Base-by-base conservation (phyloP, 1,140 invertebrate genomes). In the Teleopsis dalmanni region DNA sequence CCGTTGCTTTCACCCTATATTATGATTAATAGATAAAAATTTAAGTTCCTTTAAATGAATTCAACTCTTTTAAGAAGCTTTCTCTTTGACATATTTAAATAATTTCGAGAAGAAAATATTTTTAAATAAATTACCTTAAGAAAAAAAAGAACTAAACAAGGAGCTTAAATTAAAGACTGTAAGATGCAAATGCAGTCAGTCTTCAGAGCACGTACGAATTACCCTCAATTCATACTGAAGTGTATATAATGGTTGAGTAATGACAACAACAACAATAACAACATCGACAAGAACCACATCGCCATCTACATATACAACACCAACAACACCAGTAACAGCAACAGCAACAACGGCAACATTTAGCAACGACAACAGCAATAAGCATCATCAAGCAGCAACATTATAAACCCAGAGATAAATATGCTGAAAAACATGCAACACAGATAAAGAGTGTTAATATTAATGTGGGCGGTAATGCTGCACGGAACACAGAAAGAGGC, bases 351-450 rank as follows among this genome's bases (percentile, higher is more conserved):
- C 5, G 13, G 14, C 41, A 26, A 21, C 41, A 43, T 19, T 23
- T 29, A 19, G 25, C 41, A 31, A 25, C 41, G 27, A 25, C 27
- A 43, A 31, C 41, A 43, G 29, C 40, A 42, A 42, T 42, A 18
- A 42, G 40, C 23, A 42, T 42, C 40, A 42, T 42, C 25, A 42
- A 42, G 40, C 25, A n/a, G n/a, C n/a, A n/a, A n/a, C n/a, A n/a
- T n/a, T n/a, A n/a, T n/a, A n/a, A n/a, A n/a, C n/a, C n/a, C n/a
- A n/a, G 40, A 42, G 23, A 42, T 42, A 42, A 42, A 27, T 14
- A 42, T 27, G 23, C 14, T 27, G n/a, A 27, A 42, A 16, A 27
- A 13, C 8, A 27, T 26, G n/a, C n/a, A 26, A 27, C 23, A 23
- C 35, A 18, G 35, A n/a, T n/a, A n/a, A n/a, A 5, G 33, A n/a